Base-by-base conservation (phyloP, 30 jellyfish, hydroid and myxozoan genomes). In the Catostylus mosaicus region DNA sequence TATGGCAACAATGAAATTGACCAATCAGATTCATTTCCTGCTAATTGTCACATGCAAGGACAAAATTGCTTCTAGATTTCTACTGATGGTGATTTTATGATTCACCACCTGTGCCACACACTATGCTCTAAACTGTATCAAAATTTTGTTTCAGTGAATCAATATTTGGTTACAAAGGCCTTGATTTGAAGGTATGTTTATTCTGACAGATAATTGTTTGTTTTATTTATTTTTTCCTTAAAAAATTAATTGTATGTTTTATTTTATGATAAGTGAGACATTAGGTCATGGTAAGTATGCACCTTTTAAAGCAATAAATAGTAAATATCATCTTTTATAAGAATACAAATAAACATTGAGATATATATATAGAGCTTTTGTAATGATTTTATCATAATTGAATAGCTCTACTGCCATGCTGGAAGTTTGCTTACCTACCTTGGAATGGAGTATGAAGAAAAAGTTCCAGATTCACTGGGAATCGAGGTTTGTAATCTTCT, bases 391-490 rank as follows among this genome's bases (percentile, higher is more conserved):
- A 5, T 40, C 7, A 40, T 40, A 40, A 5, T 40, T 40, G 14
- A 5, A 3, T 23, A 94, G 99, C 85, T 94, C 30, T 94, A 94
- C 67, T 94, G 82, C 69, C 99, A 94, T 88, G 99, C 96, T 67
- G 97, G 97, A 35, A 94, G 99, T 45, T 77, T 94, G 46, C 89
- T 94, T n/a, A 88, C 97, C 0, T 88, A 94, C 74, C 94, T 94
- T 72, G 96, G 97, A 18, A 94, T 94, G 99, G 76, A 89, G 32
- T 94, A 82, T 65, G 71, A 66, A 10, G 91, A 83, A 62, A 78
- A 73, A 72, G 73, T 94, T 29, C 95, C 97, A 56, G 83, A 82
- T 2, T 74, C 96, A 4, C 52, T 82, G 57, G 95, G 95, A 6
- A 83, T 94, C 48, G 92, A 84, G 90, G 99, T 94, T 60, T 52